These are phyloP conservation scores for Isaurus tuberculatus DNA, from an alignment of 92 coral and sea anemone species.

Conservation along the genomic window DNA sequence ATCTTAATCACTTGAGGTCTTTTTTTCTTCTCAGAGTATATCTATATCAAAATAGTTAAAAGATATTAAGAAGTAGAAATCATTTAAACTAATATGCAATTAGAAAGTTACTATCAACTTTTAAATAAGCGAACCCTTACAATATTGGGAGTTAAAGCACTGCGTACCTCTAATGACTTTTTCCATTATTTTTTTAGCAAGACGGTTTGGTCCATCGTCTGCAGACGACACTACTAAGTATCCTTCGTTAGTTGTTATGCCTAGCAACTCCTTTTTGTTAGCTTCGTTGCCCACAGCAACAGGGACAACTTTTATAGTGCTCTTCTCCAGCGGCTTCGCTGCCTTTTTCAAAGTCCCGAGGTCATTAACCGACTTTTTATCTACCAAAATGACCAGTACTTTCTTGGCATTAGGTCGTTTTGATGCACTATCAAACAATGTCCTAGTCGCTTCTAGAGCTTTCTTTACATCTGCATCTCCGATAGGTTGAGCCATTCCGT, in stretches of 20 bases:
- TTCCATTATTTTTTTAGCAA: constrained; percentile 24
- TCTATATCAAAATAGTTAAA: too few species aligned
- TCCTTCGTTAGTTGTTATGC: constrained; percentile 45
- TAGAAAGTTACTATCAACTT: too few species aligned
- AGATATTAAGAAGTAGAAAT: too few species aligned
- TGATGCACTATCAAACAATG: constrained; percentile 62
- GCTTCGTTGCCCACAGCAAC: constrained; percentile 69
- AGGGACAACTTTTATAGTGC: constrained; percentile 57
- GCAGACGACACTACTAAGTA: constrained; percentile 41
- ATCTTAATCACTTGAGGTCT: too few species aligned
- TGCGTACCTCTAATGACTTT: constrained; percentile 12
- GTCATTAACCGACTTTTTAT: constrained; percentile 42
- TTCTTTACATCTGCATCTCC: constrained; percentile 69
- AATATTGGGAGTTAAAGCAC: background rate
- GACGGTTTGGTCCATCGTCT: constrained; percentile 52
- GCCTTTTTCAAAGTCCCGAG: constrained; percentile 44
- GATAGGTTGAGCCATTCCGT: constrained; percentile 51
- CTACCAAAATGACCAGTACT: constrained; percentile 62
- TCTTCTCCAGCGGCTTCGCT: constrained; percentile 50
- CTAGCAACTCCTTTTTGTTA: constrained; percentile 33
- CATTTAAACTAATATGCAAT: too few species aligned
- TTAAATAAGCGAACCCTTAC: too few species aligned
- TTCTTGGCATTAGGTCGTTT: constrained; percentile 67
- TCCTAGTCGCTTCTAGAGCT: constrained; percentile 68
- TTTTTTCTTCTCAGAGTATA: too few species aligned